phyloP scores from a whole-genome alignment of 2,888 invertebrate species.

The Anagyrus pseudococci region DNA sequence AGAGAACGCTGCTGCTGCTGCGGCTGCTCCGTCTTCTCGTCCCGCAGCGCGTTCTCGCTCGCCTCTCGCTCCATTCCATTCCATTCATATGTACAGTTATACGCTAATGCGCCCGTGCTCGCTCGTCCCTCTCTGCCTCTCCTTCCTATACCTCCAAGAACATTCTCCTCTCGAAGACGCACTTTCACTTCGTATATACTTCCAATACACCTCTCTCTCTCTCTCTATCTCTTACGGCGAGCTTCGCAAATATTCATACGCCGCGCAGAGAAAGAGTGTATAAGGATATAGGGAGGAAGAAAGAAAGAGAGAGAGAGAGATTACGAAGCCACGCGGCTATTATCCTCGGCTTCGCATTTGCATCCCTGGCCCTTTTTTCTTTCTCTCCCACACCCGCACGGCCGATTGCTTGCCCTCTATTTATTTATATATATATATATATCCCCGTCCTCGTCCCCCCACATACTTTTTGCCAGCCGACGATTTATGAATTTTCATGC shows the following conservation, averaged over 20 bases:
- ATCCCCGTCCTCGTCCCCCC: not conserved
- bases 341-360: too few relatives aligned
- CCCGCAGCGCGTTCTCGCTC: too few relatives aligned
- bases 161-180: not conserved
- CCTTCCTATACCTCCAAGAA: not conserved
- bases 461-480: not conserved
- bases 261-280: too few relatives aligned
- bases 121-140: not conserved
- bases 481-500: not conserved
- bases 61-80: not conserved
- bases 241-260: not conserved
- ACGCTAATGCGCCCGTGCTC: not conserved
- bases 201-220: not conserved
- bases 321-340: too few relatives aligned
- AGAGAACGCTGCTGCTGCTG: too few relatives aligned
- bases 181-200: constrained; percentile 7
- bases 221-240: not conserved
- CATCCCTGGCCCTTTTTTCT: too few relatives aligned
- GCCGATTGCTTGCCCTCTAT: too few relatives aligned
- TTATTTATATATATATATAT: not conserved
- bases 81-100: constrained; percentile 13
- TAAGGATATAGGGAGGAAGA: too few relatives aligned
- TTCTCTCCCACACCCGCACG: too few relatives aligned
- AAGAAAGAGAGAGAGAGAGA: too few relatives aligned
- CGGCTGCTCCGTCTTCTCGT: too few relatives aligned